A percentile compares a stretch with the other conserved stretches of the same genome.
Evolutionary conservation across 2,888 invertebrate genomes (phyloP).

Genomic region (Caenorhabditis japonica): DNA sequence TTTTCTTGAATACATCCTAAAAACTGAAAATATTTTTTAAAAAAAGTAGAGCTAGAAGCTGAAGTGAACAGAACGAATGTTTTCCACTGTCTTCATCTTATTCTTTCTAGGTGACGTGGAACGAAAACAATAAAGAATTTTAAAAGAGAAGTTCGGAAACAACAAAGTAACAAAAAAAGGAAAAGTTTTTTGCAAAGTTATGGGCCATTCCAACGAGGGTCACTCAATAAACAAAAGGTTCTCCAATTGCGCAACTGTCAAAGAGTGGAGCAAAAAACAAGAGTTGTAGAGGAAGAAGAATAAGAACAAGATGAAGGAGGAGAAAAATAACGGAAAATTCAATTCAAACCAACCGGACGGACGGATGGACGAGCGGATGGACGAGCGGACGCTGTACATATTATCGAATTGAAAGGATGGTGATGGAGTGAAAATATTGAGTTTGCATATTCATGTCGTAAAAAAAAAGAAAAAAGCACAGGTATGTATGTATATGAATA

Average conservation of each 20-base stretch:
- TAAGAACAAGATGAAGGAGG: too few species aligned
- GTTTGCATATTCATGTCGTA: slow-evolving; percentile 26
- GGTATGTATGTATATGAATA: not conserved
- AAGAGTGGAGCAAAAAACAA: too few species aligned
- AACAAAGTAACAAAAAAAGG: slow-evolving; percentile 20
- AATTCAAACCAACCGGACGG: slow-evolving; percentile 29
- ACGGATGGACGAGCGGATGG: too few species aligned
- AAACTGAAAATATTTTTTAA: slow-evolving; percentile 6
- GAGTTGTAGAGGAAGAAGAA: not conserved
- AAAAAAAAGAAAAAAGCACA: not conserved
- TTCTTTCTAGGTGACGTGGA: slow-evolving; percentile 17
- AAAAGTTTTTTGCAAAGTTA: slow-evolving; percentile 2
- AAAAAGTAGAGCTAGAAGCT: too few species aligned
- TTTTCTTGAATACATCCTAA: slow-evolving; percentile 46
- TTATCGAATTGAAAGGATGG: slow-evolving; percentile 34
- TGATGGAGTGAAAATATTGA: slow-evolving; percentile 11
- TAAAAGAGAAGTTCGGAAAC: not conserved
- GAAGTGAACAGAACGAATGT: not conserved
- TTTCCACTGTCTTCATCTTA: too few species aligned
- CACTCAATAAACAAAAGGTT: slow-evolving; percentile 36
- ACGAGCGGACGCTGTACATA: too few species aligned
- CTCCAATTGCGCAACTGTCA: slow-evolving; percentile 17
- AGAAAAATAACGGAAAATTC: slow-evolving; percentile 31
- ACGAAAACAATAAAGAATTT: slow-evolving; percentile 9
- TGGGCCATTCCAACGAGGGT: slow-evolving; percentile 2